Evolutionary conservation across 1,140 invertebrate species (phyloP).

Genomic region (Propsilocerus akamusi): DNA sequence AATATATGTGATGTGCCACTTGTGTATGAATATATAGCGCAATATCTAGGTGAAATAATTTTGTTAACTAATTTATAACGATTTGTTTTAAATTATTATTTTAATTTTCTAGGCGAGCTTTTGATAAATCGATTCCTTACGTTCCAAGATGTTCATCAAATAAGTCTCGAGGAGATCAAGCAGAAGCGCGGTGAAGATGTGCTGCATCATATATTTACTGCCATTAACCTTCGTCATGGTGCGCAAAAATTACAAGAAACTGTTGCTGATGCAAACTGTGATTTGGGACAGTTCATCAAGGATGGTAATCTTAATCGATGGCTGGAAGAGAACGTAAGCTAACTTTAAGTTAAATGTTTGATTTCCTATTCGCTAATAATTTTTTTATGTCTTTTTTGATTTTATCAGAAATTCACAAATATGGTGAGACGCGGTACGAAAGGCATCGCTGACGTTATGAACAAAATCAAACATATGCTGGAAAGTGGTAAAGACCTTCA

Average conservation of each 20-base stretch:
- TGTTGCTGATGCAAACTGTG: background rate
- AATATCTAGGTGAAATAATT: background rate
- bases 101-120: background rate
- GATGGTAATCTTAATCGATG: background rate
- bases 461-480: background rate
- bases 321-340: background rate
- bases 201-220: background rate
- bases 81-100: background rate
- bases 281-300: background rate
- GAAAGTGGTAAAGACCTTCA: background rate
- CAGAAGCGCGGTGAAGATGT: background rate
- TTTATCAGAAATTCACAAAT: background rate
- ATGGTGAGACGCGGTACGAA: background rate
- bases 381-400: background rate
- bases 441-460: background rate
- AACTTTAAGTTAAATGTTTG: background rate
- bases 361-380: background rate
- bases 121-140: background rate
- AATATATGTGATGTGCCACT: background rate
- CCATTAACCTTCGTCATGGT: background rate
- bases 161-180: too few species aligned
- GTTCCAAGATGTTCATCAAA: background rate
- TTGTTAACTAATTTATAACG: too few species aligned
- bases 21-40: slow-evolving; percentile 1
- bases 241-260: background rate